Percentiles rank a stretch among this genome's conserved stretches.
phyloP scores from a whole-genome alignment of 2,888 invertebrate genomes.

The Sarcophaga variegata region DNA sequence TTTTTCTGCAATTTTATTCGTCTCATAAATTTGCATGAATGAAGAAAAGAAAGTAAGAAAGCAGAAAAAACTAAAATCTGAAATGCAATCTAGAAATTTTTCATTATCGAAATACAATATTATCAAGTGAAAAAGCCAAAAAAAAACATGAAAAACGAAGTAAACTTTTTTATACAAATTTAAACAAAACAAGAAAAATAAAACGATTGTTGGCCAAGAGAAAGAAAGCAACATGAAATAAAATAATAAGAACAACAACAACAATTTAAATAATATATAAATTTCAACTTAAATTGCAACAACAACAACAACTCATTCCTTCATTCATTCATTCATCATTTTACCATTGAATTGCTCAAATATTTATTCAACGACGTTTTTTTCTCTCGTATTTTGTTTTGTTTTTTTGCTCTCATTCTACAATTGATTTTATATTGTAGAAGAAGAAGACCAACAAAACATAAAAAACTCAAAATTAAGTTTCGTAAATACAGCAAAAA shows the following conservation, averaged over 20 bases:
- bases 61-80: conserved; percentile 12
- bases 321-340: conserved; percentile 31
- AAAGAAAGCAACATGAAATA: not conserved
- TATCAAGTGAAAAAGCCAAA: conserved; percentile 39
- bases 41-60: no score
- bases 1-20: conserved; percentile 16
- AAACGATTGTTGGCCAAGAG: conserved; percentile 3
- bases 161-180: conserved; percentile 9
- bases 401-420: not conserved
- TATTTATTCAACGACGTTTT: conserved; percentile 41
- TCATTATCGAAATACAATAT: conserved; percentile 42
- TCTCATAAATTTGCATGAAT: conserved; percentile 57
- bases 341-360: conserved; percentile 45
- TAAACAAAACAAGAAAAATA: not conserved
- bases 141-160: not conserved
- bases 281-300: conserved; percentile 35
- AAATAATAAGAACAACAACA: not conserved
- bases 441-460: not conserved
- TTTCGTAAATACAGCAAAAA: conserved; percentile 18
- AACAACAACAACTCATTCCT: conserved; percentile 3
- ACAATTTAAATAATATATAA: conserved; percentile 2
- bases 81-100: conserved; percentile 50
- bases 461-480: conserved; percentile 32
- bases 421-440: conserved; percentile 22
- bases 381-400: not conserved